phyloP scores from a whole-genome alignment of 2,113 vertebrate species.

The Tetrax tetrax region DNA sequence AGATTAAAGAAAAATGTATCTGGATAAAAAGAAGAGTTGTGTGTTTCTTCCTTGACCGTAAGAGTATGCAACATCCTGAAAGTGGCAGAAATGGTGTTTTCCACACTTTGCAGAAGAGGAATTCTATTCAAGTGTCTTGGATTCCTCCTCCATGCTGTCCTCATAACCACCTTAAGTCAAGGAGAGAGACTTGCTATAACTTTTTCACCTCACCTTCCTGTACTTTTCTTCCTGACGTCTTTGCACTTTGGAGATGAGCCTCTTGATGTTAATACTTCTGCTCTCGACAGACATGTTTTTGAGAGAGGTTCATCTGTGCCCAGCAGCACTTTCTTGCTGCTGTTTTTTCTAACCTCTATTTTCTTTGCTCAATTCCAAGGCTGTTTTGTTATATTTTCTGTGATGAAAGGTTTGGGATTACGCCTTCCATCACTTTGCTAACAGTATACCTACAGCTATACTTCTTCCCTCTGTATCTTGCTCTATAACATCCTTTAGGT shows the following conservation, averaged over 20 bases:
- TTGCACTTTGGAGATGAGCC: neutral
- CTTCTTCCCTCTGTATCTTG: constrained; percentile 9
- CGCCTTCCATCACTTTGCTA: neutral
- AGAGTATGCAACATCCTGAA: neutral
- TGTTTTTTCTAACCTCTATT: constrained; percentile 25
- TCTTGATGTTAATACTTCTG: neutral
- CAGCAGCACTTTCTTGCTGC: constrained; percentile 14
- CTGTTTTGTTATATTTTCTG: constrained; percentile 11
- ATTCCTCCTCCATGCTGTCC: neutral
- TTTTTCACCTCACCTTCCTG: neutral
- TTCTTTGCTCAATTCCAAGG: constrained; percentile 20
- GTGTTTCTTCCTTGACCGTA: neutral
- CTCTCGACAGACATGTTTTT: neutral
- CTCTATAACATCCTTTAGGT: neutral
- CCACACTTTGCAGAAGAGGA: neutral
- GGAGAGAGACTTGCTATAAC: neutral
- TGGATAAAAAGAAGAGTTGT: neutral
- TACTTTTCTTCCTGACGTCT: neutral
- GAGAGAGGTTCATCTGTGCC: neutral
- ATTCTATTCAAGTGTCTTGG: neutral
- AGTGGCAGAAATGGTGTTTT: neutral
- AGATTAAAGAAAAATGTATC: neutral
- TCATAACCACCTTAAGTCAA: neutral
- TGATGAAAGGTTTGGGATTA: constrained; percentile 44
- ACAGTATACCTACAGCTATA: neutral